Conservation (phyloP, 2,113 vertebrate genomes). For the human region DNA sequence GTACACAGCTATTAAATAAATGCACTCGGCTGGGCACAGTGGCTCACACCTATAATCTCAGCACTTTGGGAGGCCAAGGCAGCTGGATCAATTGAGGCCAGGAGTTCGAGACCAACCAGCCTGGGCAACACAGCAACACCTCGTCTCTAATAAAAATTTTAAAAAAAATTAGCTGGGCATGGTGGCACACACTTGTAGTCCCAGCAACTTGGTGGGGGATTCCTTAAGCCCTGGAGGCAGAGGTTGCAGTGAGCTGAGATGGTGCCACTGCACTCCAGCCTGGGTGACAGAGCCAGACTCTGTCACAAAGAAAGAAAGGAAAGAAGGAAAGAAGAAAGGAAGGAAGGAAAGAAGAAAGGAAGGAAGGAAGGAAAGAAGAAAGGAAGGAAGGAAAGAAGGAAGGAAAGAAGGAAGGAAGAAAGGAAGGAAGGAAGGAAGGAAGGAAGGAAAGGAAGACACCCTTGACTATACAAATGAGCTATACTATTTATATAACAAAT, state of each 20-base stretch:
- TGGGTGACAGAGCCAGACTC: not conserved
- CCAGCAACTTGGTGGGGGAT: not conserved
- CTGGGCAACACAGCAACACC: not conserved
- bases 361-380: no score
- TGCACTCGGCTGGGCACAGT: no score
- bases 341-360: no score
- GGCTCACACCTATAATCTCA: not conserved
- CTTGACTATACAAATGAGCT: slow-evolving; percentile 4
- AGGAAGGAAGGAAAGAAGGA: no score
- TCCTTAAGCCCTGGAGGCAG: not conserved
- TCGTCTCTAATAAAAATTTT: not conserved
- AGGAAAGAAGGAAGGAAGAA: no score
- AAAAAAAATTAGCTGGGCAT: not conserved
- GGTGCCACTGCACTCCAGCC: not conserved
- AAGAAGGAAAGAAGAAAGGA: no score
- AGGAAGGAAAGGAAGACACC: no score
- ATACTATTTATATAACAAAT: not conserved
- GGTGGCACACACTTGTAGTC: not conserved
- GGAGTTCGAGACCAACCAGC: not conserved
- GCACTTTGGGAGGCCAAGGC: not conserved
- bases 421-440: no score
- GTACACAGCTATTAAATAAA: not conserved
- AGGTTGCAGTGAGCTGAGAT: not conserved
- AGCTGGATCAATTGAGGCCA: not conserved
- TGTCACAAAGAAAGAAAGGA: no score